phyloP scores from a whole-genome alignment of 2,888 invertebrate species.

The Folsomia candida region DNA sequence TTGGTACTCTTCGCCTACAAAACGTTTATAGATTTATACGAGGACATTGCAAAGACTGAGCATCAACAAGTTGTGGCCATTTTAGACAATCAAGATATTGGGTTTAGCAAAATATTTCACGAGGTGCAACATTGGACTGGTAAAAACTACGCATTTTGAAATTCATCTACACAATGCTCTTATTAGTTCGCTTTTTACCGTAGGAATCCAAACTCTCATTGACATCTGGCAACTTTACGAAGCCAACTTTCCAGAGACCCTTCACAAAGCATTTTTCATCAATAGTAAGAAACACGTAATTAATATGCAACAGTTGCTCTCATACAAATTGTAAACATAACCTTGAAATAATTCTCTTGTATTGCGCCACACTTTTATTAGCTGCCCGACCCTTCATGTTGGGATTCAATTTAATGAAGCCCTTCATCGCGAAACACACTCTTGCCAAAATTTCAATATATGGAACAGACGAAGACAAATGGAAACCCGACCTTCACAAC shows the following conservation, averaged over 20 bases:
- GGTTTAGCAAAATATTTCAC: slow-evolving; percentile 24
- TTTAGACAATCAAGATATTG: slow-evolving; percentile 36
- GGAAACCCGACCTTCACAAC: slow-evolving; percentile 29
- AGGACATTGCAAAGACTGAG: slow-evolving; percentile 22
- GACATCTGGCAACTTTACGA: slow-evolving; percentile 25
- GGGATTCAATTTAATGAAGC: slow-evolving; percentile 39
- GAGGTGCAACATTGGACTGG: slow-evolving; percentile 33
- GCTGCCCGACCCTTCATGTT: slow-evolving; percentile 33
- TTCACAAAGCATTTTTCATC: slow-evolving; percentile 37
- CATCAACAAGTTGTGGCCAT: slow-evolving; percentile 39
- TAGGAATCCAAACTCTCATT: slow-evolving; percentile 13
- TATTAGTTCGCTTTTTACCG: neutral
- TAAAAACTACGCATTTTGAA: neutral
- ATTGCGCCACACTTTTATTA: too few relatives aligned
- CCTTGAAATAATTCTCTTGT: neutral
- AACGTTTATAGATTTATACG: slow-evolving; percentile 26
- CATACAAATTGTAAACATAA: neutral
- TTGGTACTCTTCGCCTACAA: slow-evolving; percentile 29
- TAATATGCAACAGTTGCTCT: neutral
- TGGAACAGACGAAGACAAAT: slow-evolving; percentile 22
- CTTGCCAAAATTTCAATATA: slow-evolving; percentile 35
- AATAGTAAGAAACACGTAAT: slow-evolving; percentile 31
- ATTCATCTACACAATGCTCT: neutral
- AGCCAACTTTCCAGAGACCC: slow-evolving; percentile 36
- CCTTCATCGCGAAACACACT: slow-evolving; percentile 35